These are phyloP conservation scores for Herminia tarsipennalis DNA, from an alignment of 2,888 invertebrate genomes.

Conservation along the genomic window DNA sequence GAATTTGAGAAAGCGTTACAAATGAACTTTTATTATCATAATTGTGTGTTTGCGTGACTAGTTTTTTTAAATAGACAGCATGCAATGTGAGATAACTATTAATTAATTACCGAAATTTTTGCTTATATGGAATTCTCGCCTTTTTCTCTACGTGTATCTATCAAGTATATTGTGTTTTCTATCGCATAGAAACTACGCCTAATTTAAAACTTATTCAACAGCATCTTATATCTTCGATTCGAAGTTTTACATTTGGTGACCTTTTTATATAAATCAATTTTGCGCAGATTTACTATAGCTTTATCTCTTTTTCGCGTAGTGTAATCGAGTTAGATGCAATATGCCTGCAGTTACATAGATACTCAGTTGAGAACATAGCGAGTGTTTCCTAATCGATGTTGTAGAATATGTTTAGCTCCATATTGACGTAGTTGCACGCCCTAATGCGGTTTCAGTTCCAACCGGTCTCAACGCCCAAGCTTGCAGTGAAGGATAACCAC, in stretches of 20 bases:
- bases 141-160: no score
- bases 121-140: conserved; percentile 21
- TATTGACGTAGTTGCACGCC: conserved; percentile 61
- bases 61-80: conserved; percentile 37
- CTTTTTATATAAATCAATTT: no score
- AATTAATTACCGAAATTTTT: conserved; percentile 13
- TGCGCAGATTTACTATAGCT: no score
- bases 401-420: conserved; percentile 30
- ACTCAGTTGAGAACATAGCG: conserved; percentile 18
- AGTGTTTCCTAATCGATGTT: conserved; percentile 1
- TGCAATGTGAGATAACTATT: conserved; percentile 31
- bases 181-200: no score
- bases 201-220: no score
- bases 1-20: conserved; percentile 27
- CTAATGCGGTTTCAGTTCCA: conserved; percentile 72
- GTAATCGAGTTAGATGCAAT: no score
- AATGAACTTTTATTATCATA: conserved; percentile 26
- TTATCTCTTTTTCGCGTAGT: no score
- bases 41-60: conserved; percentile 42
- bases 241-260: no score
- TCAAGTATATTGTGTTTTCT: no score
- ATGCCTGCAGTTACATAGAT: no score
- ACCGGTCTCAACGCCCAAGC: conserved; percentile 67
- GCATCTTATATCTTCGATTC: no score
- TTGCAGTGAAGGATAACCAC: conserved; percentile 89